Evolutionary conservation across 2,888 invertebrate species (phyloP).

Genomic region (Nymphalis polychloros): DNA sequence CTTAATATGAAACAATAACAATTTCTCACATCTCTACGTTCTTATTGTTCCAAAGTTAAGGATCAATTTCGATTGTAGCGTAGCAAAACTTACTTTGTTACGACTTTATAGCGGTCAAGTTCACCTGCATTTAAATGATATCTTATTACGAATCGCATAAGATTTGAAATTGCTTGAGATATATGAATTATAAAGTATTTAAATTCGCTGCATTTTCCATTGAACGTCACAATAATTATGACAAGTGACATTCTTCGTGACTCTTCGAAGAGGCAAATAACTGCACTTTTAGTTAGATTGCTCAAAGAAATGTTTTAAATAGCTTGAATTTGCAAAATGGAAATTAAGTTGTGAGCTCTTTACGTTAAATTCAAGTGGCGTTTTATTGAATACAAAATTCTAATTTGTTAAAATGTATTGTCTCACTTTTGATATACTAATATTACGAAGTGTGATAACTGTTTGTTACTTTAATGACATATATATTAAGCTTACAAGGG

Average conservation of each 20-base stretch:
- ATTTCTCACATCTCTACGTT: background rate
- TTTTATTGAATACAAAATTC: background rate
- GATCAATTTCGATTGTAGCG: conserved; percentile 15
- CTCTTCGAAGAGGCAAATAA: conserved; percentile 34
- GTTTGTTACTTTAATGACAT: too few species aligned
- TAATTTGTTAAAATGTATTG: too few species aligned
- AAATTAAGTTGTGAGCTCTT: background rate
- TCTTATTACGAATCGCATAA: conserved; percentile 13
- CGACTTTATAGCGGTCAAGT: conserved; percentile 15
- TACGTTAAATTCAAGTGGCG: background rate
- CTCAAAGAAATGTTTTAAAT: conserved; percentile 18
- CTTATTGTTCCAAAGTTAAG: conserved; percentile 11
- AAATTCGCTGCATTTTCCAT: conserved; percentile 36
- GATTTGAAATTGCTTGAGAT: conserved; percentile 11
- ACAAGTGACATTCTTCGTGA: conserved; percentile 40
- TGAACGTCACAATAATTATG: conserved; percentile 42
- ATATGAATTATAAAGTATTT: conserved; percentile 8
- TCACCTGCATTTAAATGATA: conserved; percentile 2
- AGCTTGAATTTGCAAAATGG: background rate
- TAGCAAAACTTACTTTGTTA: background rate
- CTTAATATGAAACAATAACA: conserved; percentile 22
- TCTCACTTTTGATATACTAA: too few species aligned
- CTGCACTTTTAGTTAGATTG: conserved; percentile 29
- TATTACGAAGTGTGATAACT: too few species aligned
- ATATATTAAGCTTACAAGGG: too few species aligned